Evolutionary conservation across 2,797 vertebrate species (phyloP).

Genomic region (Anomalospiza imberbis): DNA sequence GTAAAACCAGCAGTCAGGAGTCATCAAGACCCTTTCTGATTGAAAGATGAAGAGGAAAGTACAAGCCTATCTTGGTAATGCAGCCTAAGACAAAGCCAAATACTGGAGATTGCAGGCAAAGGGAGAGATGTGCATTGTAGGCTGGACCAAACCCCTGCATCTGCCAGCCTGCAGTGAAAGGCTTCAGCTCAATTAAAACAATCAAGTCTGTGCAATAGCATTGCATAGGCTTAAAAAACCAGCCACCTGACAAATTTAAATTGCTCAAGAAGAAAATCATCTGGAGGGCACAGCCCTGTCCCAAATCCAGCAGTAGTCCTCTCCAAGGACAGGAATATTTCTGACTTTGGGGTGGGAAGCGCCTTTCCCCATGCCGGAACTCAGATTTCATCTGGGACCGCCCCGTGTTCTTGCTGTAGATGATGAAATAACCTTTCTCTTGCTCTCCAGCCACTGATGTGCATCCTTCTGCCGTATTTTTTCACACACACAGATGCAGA

Average conservation of each 20-base stretch:
- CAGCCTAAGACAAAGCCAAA: neutral
- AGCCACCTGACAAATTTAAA: neutral
- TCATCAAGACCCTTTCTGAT: neutral
- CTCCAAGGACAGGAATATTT: neutral
- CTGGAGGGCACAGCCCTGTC: neutral
- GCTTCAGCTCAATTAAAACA: neutral
- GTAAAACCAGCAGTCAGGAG: neutral
- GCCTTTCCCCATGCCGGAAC: rapidly evolving
- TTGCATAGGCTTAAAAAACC: neutral
- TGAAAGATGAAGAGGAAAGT: neutral
- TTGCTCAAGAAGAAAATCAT: neutral
- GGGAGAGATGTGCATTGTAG: neutral
- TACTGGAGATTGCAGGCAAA: neutral
- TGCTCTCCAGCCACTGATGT: neutral
- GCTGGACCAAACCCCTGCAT: neutral
- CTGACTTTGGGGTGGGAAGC: neutral
- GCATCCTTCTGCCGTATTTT: neutral
- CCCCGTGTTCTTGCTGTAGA: neutral
- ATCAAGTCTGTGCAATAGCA: neutral
- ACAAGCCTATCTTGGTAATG: neutral
- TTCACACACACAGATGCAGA: neutral
- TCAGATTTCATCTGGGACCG: neutral
- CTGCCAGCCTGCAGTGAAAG: neutral
- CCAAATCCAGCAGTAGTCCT: neutral
- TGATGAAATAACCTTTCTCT: neutral